phyloP scores from a whole-genome alignment of 2,113 vertebrate species.

The Chinchilla lanigera region DNA sequence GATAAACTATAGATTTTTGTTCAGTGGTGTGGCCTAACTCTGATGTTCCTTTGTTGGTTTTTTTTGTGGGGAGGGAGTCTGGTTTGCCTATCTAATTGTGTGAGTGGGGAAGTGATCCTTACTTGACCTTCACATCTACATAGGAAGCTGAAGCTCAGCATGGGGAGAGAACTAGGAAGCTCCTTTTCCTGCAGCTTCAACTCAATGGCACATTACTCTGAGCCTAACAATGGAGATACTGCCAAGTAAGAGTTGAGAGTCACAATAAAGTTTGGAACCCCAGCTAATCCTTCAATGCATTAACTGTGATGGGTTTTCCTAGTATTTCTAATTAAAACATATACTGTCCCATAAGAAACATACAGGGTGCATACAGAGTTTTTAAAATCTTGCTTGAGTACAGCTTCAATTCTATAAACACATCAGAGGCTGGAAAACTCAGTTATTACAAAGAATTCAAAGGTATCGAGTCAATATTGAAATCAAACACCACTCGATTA shows the following conservation, averaged over 20 bases:
- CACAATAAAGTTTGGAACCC: background rate
- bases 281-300: background rate
- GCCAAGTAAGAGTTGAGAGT: background rate
- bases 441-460: background rate
- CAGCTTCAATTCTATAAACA: background rate
- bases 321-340: background rate
- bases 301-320: background rate
- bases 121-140: background rate
- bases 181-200: background rate
- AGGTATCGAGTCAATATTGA: background rate
- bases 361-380: background rate
- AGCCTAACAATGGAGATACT: background rate
- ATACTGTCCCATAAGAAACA: background rate
- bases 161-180: background rate
- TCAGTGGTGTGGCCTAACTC: background rate
- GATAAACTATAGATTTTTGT: background rate
- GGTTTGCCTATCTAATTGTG: background rate
- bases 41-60: background rate
- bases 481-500: background rate
- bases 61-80: background rate
- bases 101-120: background rate
- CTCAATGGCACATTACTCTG: background rate
- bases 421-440: background rate
- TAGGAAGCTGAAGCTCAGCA: background rate
- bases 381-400: background rate